A percentile compares a stretch with the other conserved stretches of the same genome.
These are phyloP conservation scores for Halisarca cf. caerulea DNA, from an alignment of 37 sponge, comb jelly and placozoan species.

Conservation along the genomic window DNA sequence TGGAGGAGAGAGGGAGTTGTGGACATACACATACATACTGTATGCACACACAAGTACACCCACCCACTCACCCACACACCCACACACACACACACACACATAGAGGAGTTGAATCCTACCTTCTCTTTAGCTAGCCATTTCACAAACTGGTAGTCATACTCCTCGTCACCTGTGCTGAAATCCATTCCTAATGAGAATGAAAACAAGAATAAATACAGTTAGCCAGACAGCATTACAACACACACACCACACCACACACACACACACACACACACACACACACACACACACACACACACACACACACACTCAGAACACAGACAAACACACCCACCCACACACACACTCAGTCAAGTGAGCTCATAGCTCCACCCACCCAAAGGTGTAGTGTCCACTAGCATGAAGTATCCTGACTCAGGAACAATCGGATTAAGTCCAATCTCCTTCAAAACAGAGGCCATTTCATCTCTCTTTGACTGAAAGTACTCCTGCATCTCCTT, in stretches of 20 bases:
- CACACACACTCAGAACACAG: too few species aligned
- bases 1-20: background rate
- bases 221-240: too few species aligned
- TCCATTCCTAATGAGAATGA: too few species aligned
- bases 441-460: constrained; percentile 70
- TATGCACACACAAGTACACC: background rate
- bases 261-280: too few species aligned
- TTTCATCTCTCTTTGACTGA: constrained; percentile 74
- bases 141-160: constrained; percentile 82
- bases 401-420: constrained; percentile 95
- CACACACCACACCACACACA: too few species aligned
- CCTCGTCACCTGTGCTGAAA: constrained; percentile 42
- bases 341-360: background rate
- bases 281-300: constrained; percentile 19
- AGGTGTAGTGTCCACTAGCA: constrained; percentile 78
- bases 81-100: too few species aligned
- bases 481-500: constrained; percentile 48
- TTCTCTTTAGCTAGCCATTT: constrained; percentile 90
- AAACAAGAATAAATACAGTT: too few species aligned
- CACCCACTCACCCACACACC: too few species aligned
- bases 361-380: background rate
- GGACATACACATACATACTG: background rate
- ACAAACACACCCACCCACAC: too few species aligned
- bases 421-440: constrained; percentile 86
- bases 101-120: constrained; percentile 60